Base-by-base conservation (phyloP, 2,888 invertebrate genomes). In the Portevinia maculata region DNA sequence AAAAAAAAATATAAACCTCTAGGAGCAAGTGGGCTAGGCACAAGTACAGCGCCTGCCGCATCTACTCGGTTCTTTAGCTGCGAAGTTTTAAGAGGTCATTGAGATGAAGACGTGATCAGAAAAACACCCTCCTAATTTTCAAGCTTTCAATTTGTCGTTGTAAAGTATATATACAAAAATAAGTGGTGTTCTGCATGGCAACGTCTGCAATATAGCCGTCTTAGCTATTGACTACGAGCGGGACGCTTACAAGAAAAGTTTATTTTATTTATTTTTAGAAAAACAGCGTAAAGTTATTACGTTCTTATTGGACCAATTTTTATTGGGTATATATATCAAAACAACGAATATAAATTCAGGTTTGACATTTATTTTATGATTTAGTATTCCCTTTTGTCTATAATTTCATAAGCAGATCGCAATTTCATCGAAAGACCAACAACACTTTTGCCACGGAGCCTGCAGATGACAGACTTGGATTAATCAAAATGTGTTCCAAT, bases 71-170 rank as follows among this genome's bases (percentile, higher is more conserved):
- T 62, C 64, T 52, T 70, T 70, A 48, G 79, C 24, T 32, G 64
- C 52, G 59, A 70, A 81, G 76, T 81, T 81, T 81, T 76, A 70
- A 81, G 81, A 71, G 70, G 65, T 65, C 64, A 71, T 81, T 76
- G 81, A 81, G 76, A 67, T 73, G 73, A 69, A 67, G 55, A 78
- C 67, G 71, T 83, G 83, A 83, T 69, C 83, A 59, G 52, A 70
- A 53, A 59, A 60, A 50, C 37, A 44, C 9, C 17, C 24, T 11
- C 52, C 79, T 39, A 48, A 46, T 60, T 28, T 59, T 65, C 30
- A 46, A 53, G 46, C 65, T 70, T 81, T 81, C 79, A 81, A 81
- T 81, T 75, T 75, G 64, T 44, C 57, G 46, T 37, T 59, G 52
- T 65, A 70, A 64, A 57, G 62, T 41, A 13, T 57, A 55, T 55